A percentile compares a stretch with the other conserved stretches of the same genome.
These are phyloP conservation scores for Podabrus alpinus DNA, from an alignment of 2,888 invertebrate species.

Conservation along the genomic window DNA sequence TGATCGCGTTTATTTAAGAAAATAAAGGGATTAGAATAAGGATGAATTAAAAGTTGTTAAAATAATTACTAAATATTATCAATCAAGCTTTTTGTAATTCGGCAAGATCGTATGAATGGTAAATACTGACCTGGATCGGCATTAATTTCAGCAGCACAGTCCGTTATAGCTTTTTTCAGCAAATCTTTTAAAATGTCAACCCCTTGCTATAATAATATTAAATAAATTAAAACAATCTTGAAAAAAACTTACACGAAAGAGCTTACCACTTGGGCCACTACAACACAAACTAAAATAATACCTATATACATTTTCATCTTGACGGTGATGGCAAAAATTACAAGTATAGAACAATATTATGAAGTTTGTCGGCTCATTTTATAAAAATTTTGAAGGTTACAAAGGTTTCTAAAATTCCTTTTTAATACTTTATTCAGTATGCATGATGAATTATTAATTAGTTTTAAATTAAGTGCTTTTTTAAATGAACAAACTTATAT, in stretches of 20 bases:
- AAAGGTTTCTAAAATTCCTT: neutral
- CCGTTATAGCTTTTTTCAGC: neutral
- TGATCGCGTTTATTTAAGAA: no score
- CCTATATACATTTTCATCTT: neutral
- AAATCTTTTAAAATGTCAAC: neutral
- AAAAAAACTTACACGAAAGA: neutral
- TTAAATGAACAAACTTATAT: neutral
- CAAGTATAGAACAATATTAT: neutral
- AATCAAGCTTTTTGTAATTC: no score
- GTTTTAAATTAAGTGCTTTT: neutral
- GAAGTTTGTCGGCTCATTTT: neutral
- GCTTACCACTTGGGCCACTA: neutral
- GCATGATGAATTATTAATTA: neutral
- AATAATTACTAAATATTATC: no score
- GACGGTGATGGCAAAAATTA: neutral
- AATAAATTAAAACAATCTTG: neutral
- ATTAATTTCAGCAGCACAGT: neutral
- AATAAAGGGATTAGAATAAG: no score
- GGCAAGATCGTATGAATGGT: neutral
- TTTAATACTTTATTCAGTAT: neutral
- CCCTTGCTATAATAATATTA: neutral
- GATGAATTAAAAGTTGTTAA: no score
- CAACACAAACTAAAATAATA: neutral
- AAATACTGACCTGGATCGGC: neutral
- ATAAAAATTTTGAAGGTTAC: neutral